A percentile compares a stretch with the other conserved stretches of the same genome.
Evolutionary conservation across 2,888 invertebrate genomes (phyloP).

Genomic region (Seladonia tumulorum): DNA sequence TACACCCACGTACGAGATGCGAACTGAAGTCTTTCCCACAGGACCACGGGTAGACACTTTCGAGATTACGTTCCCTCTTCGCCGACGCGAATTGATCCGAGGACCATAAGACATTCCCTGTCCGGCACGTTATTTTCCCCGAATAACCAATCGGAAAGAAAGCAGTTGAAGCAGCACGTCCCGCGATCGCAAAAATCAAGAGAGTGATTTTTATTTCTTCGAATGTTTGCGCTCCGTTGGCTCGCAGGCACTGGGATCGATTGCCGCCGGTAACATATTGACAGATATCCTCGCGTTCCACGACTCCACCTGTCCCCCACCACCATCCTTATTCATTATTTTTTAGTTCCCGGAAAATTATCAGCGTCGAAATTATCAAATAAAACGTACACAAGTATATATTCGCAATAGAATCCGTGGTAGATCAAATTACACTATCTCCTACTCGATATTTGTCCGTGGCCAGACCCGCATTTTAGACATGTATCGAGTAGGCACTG

Average conservation of each 20-base stretch:
- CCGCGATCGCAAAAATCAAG: constrained; percentile 54
- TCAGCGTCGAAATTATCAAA: constrained; percentile 18
- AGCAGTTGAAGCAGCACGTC: constrained; percentile 60
- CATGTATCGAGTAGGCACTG: too few species aligned
- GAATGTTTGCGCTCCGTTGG: constrained; percentile 29
- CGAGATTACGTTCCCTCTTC: constrained; percentile 79
- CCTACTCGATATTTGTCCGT: too few species aligned
- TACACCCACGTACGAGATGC: constrained; percentile 61
- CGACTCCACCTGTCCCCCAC: neutral
- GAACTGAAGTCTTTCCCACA: constrained; percentile 74
- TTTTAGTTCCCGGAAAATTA: constrained; percentile 32
- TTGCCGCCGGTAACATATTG: constrained; percentile 43
- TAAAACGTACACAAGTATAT: neutral
- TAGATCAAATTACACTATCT: too few species aligned
- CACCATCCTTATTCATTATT: neutral
- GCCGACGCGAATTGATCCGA: constrained; percentile 73
- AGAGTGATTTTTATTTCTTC: constrained; percentile 55
- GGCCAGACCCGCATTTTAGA: too few species aligned
- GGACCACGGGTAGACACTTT: constrained; percentile 78
- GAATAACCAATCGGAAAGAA: constrained; percentile 71
- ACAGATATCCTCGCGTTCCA: constrained; percentile 33
- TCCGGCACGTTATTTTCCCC: constrained; percentile 73
- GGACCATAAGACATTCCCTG: constrained; percentile 75
- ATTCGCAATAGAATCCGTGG: neutral
- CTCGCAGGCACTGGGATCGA: constrained; percentile 31